A percentile compares a stretch with the other conserved stretches of the same genome.
Evolutionary conservation across 2,113 vertebrate species (phyloP).

Genomic region (Hirundichthys speculiger): DNA sequence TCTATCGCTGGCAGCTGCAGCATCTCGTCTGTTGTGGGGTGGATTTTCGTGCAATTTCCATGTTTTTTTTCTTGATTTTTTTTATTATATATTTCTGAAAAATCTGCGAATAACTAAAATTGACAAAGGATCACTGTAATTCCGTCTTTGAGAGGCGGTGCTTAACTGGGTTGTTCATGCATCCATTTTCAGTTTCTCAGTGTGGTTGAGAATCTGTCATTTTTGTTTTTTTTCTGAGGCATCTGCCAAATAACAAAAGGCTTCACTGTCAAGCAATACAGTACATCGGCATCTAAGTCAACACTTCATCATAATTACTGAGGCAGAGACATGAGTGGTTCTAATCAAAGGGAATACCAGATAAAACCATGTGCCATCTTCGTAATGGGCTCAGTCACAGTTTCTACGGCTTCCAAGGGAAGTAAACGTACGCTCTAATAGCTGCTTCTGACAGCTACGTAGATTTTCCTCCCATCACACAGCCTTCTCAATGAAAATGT

Average conservation of each 20-base stretch:
- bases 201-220: background rate
- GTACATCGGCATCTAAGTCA: constrained; percentile 11
- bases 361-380: constrained; percentile 33
- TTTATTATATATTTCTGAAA: no score
- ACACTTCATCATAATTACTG: constrained; percentile 46
- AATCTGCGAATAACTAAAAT: no score
- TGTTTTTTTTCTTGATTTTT: no score
- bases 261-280: constrained; percentile 10
- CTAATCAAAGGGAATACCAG: constrained; percentile 45
- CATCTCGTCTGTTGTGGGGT: no score
- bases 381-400: constrained; percentile 15
- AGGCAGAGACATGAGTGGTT: constrained; percentile 17
- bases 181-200: background rate
- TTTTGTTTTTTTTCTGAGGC: background rate
- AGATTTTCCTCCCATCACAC: background rate
- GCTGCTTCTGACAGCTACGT: background rate
- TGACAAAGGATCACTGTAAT: no score
- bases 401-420: constrained; percentile 16
- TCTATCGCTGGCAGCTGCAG: no score
- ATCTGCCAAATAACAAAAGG: background rate
- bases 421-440: background rate
- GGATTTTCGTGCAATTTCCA: no score
- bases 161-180: background rate
- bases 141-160: background rate
- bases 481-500: background rate